These are phyloP conservation scores for Eutrigla gurnardus DNA, from an alignment of 2,797 vertebrate species.

Conservation along the genomic window DNA sequence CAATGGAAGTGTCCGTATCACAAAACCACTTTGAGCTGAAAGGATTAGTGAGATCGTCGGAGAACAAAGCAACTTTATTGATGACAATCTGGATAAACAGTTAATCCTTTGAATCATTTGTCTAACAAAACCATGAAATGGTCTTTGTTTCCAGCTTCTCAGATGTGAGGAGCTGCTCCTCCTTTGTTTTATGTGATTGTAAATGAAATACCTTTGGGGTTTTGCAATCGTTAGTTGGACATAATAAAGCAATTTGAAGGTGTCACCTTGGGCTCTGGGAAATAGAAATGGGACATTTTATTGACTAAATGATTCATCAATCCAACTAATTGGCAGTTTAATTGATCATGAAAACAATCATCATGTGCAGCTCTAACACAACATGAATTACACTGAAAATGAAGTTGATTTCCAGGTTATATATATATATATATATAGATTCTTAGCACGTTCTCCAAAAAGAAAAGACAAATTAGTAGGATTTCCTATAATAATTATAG, in stretches of 20 bases:
- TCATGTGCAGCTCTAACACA: too few relatives aligned
- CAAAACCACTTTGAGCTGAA: background rate
- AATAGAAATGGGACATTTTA: background rate
- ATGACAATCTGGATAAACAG: background rate
- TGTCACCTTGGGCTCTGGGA: background rate
- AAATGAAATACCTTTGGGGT: background rate
- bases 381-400: background rate
- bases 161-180: background rate
- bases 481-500: background rate
- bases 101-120: background rate
- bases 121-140: background rate
- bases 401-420: background rate
- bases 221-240: background rate
- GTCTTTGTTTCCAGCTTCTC: background rate
- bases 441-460: background rate
- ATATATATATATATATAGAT: background rate
- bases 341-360: background rate
- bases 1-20: background rate
- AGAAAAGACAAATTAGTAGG: background rate
- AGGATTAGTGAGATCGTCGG: background rate
- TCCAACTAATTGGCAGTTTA: background rate
- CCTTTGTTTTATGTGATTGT: background rate
- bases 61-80: background rate
- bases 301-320: constrained; percentile 7
- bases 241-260: constrained; percentile 2